phyloP scores from a whole-genome alignment of 2,797 vertebrate genomes.

The Gallirallus australis region DNA sequence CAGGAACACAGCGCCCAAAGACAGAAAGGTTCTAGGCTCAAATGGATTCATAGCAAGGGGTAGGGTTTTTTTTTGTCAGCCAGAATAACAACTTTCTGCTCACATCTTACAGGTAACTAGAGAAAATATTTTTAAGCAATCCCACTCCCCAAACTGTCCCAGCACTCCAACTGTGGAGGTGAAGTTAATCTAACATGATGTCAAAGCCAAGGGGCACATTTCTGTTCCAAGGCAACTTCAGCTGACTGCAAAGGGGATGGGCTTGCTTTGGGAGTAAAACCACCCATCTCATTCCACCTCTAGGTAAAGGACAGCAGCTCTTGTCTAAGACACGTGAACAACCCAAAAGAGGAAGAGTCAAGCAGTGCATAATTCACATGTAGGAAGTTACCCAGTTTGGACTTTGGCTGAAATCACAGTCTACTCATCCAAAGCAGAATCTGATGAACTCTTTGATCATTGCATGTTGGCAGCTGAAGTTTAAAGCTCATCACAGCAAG shows the following conservation, averaged over 20 bases:
- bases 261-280: background rate
- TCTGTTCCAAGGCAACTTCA: background rate
- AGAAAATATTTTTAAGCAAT: background rate
- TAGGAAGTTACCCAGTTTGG: background rate
- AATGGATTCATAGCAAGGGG: background rate
- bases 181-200: background rate
- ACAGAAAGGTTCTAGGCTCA: background rate
- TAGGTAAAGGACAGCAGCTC: background rate
- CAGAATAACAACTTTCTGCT: background rate
- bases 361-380: background rate
- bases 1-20: background rate
- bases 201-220: background rate
- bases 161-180: background rate
- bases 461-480: background rate
- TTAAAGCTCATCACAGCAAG: background rate
- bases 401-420: background rate
- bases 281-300: background rate
- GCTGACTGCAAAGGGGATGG: background rate
- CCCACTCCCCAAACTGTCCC: fast-evolving
- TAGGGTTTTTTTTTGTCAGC: background rate
- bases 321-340: background rate
- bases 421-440: background rate
- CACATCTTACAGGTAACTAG: background rate
- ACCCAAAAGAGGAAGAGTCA: background rate
- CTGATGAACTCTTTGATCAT: background rate